Conservation (phyloP, 1,140 invertebrate genomes). For the Ephestia elutella region DNA sequence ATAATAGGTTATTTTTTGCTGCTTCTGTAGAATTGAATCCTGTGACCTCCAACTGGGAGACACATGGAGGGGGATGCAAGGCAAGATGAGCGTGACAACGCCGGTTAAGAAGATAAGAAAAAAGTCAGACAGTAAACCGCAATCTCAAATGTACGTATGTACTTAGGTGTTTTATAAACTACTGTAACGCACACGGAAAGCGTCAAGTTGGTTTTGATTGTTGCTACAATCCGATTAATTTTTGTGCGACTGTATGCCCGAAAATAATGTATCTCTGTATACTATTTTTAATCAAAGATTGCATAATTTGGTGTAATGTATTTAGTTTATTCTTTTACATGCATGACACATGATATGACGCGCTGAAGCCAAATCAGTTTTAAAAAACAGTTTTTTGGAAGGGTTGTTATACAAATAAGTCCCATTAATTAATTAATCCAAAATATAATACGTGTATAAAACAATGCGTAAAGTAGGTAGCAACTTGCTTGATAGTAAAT, state of each 20-base stretch:
- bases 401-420: too few species aligned
- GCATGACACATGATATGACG: too few species aligned
- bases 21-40: conserved; percentile 81
- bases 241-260: not conserved
- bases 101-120: conserved; percentile 86
- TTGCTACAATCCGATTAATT: not conserved
- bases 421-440: too few species aligned
- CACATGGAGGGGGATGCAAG: conserved; percentile 79
- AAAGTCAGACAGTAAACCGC: conserved; percentile 87
- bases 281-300: not conserved
- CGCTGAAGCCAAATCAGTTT: too few species aligned
- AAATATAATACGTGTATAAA: too few species aligned
- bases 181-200: not conserved
- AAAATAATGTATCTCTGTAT: not conserved
- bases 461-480: too few species aligned
- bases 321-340: too few species aligned
- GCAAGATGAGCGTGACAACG: conserved; percentile 89
- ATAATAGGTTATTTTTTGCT: conserved; percentile 63
- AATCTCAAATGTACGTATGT: conserved; percentile 86
- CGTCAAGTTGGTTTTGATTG: not conserved
- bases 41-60: conserved; percentile 86
- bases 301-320: not conserved
- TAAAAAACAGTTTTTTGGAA: too few species aligned
- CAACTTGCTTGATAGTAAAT: too few species aligned
- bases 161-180: conserved; percentile 27